Base-by-base conservation (phyloP, 2,888 invertebrate species). In the Chorisops tibialis region DNA sequence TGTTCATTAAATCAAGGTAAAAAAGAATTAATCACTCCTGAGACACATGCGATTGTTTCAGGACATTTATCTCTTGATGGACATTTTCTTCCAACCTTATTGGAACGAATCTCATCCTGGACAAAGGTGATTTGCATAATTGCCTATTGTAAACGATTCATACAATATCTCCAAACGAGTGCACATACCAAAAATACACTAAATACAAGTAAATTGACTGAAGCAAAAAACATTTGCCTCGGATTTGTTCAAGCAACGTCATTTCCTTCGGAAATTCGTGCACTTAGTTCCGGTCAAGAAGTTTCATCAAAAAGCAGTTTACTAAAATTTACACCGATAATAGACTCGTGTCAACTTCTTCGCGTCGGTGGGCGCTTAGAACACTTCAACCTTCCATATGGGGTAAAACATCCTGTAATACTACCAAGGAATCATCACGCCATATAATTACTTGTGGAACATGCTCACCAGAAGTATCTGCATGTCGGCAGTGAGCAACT, bases 161-260 rank as follows among this genome's bases (percentile, higher is more conserved):
- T 41, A 14, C 14, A 19, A 3, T 11, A 47, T 16, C 19, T 16
- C 18, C 41, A 14, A 41, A 41, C 14, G 41, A 4, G 16, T 6
- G 4, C n/a, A n/a, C 41, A 54, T 22, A 22, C 41, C 1, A 41
- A 54, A 41, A 16, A n/a, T n/a, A n/a, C 16, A 7, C 3, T 41
- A 1, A 41, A 14, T 12, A 12, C 54, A 3, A 22, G 41, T 14
- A 2, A 39, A 9, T n/a, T 41, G 2, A 65, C 68, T 2, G 64
- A 68, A 12, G 62, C 65, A n/a, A 43, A 43, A 43, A 9, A n/a
- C n/a, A 6, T 37, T 6, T 37, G 37, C 37, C 12, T 37, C 12
- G 37, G 7, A 6, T 37, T 6, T 6, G 37, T 11, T 37, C 37
- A 37, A 11, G 7, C 6, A 11, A 11, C 6, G 11, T 6, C 37